A percentile compares a stretch with the other conserved stretches of the same genome.
Evolutionary conservation across 2,797 vertebrate genomes (phyloP).

Genomic region (Paramormyrops hopkinsi): DNA sequence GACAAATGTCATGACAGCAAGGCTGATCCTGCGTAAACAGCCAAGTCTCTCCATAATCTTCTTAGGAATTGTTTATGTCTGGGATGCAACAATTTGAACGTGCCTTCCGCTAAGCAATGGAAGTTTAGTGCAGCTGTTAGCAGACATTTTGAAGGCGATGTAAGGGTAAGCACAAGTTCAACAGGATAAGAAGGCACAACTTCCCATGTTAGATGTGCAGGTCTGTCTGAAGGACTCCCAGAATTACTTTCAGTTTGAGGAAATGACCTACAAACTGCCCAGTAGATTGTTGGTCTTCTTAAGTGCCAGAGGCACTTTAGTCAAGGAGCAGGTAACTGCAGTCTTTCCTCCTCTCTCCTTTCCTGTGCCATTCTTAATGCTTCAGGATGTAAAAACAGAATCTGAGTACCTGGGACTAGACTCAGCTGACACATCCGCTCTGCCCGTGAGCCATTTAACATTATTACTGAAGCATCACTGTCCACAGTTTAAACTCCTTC

Average conservation of each 20-base stretch:
- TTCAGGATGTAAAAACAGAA: background rate
- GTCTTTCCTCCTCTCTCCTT: background rate
- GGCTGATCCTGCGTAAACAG: background rate
- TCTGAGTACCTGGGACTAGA: background rate
- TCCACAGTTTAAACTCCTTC: background rate
- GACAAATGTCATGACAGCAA: background rate
- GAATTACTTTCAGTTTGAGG: background rate
- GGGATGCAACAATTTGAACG: background rate
- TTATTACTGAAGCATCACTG: constrained; percentile 1
- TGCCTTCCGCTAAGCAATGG: background rate
- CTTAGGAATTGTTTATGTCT: background rate
- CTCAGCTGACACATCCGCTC: background rate
- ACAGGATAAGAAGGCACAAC: background rate
- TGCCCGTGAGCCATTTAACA: background rate
- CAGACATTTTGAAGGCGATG: background rate
- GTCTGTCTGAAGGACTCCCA: background rate
- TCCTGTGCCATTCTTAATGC: background rate
- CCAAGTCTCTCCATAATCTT: background rate
- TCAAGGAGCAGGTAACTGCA: background rate
- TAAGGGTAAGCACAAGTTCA: background rate
- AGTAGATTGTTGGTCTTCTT: background rate
- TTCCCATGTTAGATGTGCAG: background rate
- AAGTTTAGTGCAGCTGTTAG: background rate
- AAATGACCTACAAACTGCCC: background rate
- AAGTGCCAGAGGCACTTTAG: constrained; percentile 7